These are phyloP conservation scores for Orthonyx spaldingii DNA, from an alignment of 2,113 vertebrate genomes.

Conservation along the genomic window DNA sequence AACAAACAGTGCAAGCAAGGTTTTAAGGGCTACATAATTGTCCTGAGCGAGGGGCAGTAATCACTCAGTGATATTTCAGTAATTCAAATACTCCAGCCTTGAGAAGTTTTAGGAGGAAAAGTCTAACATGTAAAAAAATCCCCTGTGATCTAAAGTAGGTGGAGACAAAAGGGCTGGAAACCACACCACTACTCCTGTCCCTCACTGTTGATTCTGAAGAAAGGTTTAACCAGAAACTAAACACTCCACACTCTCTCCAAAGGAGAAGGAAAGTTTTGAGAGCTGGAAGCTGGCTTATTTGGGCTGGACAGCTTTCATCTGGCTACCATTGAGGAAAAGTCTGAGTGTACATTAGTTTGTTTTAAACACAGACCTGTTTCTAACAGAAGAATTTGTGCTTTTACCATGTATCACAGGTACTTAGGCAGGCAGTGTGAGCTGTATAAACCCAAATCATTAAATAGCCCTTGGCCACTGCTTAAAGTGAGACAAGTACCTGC, in stretches of 20 bases:
- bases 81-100: neutral
- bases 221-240: neutral
- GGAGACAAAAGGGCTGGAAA: neutral
- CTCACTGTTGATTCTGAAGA: neutral
- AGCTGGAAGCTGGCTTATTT: neutral
- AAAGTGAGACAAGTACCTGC: slow-evolving; percentile 33
- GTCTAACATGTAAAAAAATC: neutral
- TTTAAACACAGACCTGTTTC: neutral
- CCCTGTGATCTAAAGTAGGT: neutral
- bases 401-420: neutral
- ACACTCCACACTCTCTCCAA: neutral
- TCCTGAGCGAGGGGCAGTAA: neutral
- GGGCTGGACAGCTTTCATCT: neutral
- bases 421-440: neutral
- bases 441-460: slow-evolving; percentile 27
- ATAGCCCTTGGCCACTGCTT: slow-evolving; percentile 37
- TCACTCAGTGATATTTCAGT: neutral
- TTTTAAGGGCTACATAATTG: neutral
- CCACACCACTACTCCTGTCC: neutral
- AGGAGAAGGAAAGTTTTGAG: neutral
- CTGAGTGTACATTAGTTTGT: neutral
- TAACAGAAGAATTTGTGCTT: neutral
- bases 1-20: neutral
- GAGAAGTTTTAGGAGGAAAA: neutral
- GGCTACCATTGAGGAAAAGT: neutral